phyloP scores from a whole-genome alignment of 2,113 vertebrate species.

The Pangasianodon hypophthalmus region DNA sequence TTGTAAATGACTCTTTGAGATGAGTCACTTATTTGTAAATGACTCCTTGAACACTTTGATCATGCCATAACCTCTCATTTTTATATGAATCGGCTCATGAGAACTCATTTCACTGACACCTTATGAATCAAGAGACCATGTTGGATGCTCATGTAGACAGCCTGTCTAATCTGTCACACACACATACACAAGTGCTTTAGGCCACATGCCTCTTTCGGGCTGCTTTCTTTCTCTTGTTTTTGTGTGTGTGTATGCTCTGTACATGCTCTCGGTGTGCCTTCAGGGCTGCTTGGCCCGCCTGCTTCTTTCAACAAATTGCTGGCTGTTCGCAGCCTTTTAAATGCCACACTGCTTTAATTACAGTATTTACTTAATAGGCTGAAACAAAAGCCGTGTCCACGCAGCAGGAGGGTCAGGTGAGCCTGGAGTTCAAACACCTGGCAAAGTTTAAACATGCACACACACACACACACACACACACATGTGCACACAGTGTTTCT shows the following conservation, averaged over 20 bases:
- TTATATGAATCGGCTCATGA: not conserved
- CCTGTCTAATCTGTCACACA: constrained; percentile 43
- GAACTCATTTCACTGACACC: not conserved
- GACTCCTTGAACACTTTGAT: not conserved
- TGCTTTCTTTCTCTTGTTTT: constrained; percentile 30
- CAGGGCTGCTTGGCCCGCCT: constrained; percentile 66
- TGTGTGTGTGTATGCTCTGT: constrained; percentile 47
- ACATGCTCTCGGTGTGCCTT: constrained; percentile 65
- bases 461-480: constrained; percentile 21
- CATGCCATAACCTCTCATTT: not conserved
- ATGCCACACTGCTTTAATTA: constrained; percentile 74
- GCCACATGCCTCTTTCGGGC: constrained; percentile 30
- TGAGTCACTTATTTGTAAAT: not conserved
- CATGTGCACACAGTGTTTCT: not conserved
- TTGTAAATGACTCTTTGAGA: not conserved
- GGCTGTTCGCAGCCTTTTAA: constrained; percentile 71
- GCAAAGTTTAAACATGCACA: constrained; percentile 28
- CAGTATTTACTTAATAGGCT: constrained; percentile 76
- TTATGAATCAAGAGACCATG: not conserved
- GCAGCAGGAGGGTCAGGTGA: constrained; percentile 72
- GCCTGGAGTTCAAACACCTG: constrained; percentile 72
- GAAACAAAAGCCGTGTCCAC: constrained; percentile 71
- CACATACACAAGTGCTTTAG: constrained; percentile 38
- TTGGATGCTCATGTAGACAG: not conserved
- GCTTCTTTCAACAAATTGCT: constrained; percentile 77